Conservation (phyloP, 2,797 vertebrate species). For the Megalops cyprinoides region DNA sequence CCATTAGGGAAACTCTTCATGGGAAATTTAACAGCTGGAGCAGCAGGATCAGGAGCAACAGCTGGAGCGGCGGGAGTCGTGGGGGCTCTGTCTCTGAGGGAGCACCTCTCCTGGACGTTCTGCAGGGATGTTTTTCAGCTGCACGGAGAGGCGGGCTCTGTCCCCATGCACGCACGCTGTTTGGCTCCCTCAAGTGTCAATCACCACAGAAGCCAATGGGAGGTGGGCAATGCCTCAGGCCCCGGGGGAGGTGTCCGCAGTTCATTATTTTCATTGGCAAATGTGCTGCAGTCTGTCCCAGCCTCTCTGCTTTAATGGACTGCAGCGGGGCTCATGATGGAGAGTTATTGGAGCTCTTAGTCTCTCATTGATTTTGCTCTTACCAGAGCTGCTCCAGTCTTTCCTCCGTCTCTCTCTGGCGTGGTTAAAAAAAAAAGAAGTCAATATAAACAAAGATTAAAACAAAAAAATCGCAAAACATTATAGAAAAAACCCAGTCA, state of each 20-base stretch:
- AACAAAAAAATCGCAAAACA: too few relatives aligned
- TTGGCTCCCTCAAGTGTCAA: not conserved
- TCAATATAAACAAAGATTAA: too few relatives aligned
- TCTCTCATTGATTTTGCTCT: not conserved
- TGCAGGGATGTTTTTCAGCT: not conserved
- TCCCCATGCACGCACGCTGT: not conserved
- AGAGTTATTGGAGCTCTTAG: not conserved
- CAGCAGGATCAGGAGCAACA: not conserved
- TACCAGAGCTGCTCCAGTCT: not conserved
- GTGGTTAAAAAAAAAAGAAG: too few relatives aligned
- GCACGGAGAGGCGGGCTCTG: not conserved
- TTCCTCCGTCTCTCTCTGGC: too few relatives aligned
- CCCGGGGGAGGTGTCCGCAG: not conserved
- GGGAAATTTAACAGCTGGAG: not conserved
- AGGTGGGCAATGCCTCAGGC: not conserved
- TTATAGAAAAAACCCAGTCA: too few relatives aligned
- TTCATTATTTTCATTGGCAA: not conserved
- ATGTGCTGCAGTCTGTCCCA: not conserved
- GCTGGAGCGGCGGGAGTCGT: not conserved
- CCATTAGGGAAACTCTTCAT: not conserved
- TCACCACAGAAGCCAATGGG: not conserved
- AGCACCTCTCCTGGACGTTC: not conserved
- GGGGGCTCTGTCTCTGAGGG: not conserved
- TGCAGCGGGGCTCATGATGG: not conserved
- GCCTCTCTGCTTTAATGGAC: not conserved